These are phyloP conservation scores for Harmothoe impar DNA, from an alignment of 2,888 invertebrate genomes.

Conservation along the genomic window DNA sequence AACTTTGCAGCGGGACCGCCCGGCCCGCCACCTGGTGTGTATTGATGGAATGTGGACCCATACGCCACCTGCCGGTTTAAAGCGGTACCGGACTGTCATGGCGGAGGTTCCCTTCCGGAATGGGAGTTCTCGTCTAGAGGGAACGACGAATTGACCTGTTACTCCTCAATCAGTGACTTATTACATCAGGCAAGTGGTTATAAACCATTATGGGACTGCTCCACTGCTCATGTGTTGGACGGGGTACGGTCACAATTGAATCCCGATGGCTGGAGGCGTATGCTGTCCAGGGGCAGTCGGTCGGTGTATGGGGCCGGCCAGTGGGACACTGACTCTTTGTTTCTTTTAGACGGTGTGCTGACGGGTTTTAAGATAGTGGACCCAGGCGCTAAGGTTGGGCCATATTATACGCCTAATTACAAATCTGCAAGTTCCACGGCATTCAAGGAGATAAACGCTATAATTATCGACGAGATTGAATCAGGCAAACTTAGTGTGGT, in stretches of 20 bases:
- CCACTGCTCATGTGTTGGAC: not conserved
- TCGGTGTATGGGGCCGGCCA: not conserved
- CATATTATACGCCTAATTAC: not conserved
- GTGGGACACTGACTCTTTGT: not conserved
- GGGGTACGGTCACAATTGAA: not conserved
- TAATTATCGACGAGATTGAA: not conserved
- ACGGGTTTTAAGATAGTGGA: not conserved
- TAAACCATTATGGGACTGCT: too few relatives aligned
- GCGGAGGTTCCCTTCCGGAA: too few relatives aligned
- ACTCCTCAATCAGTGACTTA: too few relatives aligned
- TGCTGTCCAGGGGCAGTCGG: not conserved
- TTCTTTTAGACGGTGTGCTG: not conserved
- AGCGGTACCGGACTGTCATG: too few relatives aligned
- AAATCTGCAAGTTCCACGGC: not conserved
- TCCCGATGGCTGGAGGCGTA: too few relatives aligned
- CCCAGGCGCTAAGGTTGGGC: not conserved
- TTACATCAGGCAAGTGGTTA: too few relatives aligned
- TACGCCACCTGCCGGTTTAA: too few relatives aligned
- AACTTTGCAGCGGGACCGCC: too few relatives aligned
- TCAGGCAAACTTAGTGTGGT: not conserved
- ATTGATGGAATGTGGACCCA: too few relatives aligned
- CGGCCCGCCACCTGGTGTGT: too few relatives aligned
- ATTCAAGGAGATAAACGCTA: not conserved
- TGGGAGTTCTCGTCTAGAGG: too few relatives aligned
- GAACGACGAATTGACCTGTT: too few relatives aligned